Percentiles rank a stretch among this genome's conserved stretches.
Evolutionary conservation across 2,113 vertebrate species (phyloP).

Genomic region (Cyanoderma ruficeps): DNA sequence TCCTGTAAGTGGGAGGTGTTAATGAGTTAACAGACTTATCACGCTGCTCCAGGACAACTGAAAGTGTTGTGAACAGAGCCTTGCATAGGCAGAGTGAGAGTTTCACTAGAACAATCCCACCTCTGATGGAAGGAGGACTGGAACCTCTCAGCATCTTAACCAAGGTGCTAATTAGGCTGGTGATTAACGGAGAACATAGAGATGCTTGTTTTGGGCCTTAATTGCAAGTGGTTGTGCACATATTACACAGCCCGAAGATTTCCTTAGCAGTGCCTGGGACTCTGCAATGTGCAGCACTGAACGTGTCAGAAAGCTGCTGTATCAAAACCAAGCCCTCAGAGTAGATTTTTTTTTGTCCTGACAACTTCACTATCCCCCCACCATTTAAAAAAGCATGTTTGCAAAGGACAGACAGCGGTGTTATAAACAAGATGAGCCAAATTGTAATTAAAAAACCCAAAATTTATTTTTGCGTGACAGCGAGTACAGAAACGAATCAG

Average conservation of each 20-base stretch:
- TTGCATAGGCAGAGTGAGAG: background rate
- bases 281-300: background rate
- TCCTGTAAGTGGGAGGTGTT: background rate
- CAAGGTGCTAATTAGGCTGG: background rate
- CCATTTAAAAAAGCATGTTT: background rate
- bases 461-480: too few relatives aligned
- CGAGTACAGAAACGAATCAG: too few relatives aligned
- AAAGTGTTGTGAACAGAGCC: background rate
- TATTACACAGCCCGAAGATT: background rate
- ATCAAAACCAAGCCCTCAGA: background rate
- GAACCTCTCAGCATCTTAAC: background rate
- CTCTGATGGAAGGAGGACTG: background rate
- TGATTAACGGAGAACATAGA: background rate
- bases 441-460: too few relatives aligned
- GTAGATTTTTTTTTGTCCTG: background rate
- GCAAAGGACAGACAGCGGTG: background rate
- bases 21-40: background rate
- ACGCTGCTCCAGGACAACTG: background rate
- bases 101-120: background rate
- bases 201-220: background rate
- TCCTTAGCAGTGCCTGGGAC: background rate
- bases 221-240: background rate
- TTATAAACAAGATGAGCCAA: too few relatives aligned
- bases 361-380: background rate
- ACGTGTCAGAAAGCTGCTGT: background rate